phyloP scores from a whole-genome alignment of 2,797 vertebrate genomes.

The Schizopygopsis pylzovi region DNA sequence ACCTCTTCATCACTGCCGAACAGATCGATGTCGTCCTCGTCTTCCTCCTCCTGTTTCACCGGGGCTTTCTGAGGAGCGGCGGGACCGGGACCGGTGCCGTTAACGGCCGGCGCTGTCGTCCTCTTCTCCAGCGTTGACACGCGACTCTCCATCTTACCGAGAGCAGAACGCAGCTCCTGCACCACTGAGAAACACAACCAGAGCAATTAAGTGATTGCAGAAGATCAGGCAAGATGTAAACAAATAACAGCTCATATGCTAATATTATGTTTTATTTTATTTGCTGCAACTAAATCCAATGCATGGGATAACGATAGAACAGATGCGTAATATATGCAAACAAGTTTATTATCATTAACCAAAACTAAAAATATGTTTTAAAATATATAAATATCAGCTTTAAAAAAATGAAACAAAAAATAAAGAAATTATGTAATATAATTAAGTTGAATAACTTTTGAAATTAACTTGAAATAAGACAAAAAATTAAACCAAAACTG shows the following conservation, averaged over 20 bases:
- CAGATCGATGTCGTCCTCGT: slow-evolving; percentile 87
- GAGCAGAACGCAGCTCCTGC: slow-evolving; percentile 82
- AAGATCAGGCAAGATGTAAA: background rate
- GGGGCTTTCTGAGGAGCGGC: slow-evolving; percentile 23
- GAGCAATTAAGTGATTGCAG: background rate
- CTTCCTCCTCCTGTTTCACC: slow-evolving; percentile 63
- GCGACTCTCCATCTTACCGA: slow-evolving; percentile 87
- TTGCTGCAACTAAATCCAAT: background rate
- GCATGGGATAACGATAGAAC: background rate
- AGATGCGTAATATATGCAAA: background rate
- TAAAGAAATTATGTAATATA: too few relatives aligned
- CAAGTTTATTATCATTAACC: background rate
- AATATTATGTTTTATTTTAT: background rate
- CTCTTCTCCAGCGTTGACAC: slow-evolving; percentile 85
- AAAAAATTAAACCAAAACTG: background rate
- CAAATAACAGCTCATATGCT: background rate
- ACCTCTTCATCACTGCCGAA: slow-evolving; percentile 91
- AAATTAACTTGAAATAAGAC: background rate
- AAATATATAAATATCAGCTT: background rate
- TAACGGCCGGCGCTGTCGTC: slow-evolving; percentile 61
- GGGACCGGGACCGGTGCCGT: slow-evolving; percentile 64
- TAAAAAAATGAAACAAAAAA: background rate
- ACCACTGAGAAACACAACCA: slow-evolving; percentile 78
- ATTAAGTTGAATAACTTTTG: background rate
- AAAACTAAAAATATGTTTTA: background rate